A percentile compares a stretch with the other conserved stretches of the same genome.
phyloP scores from a whole-genome alignment of 2,888 invertebrate species.

The Byasa hedistus region DNA sequence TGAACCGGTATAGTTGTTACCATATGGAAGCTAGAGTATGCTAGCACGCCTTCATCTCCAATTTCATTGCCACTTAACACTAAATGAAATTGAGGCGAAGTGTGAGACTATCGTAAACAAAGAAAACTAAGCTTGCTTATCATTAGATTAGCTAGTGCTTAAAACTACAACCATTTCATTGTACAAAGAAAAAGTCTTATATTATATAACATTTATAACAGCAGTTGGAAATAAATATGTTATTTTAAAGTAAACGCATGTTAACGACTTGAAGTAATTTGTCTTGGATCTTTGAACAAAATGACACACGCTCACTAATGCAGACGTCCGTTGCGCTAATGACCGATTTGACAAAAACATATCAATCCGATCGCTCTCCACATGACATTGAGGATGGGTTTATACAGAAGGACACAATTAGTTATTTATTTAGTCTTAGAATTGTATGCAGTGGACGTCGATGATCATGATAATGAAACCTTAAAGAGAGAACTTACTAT shows the following conservation, averaged over 20 bases:
- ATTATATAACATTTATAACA: background rate
- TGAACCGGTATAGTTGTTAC: no score
- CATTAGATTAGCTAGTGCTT: no score
- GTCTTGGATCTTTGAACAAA: constrained; percentile 8
- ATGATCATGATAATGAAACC: no score
- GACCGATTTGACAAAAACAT: constrained; percentile 29
- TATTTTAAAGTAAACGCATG: background rate
- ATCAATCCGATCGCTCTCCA: constrained; percentile 27
- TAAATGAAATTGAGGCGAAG: no score
- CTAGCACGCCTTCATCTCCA: no score
- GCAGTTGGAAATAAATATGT: constrained; percentile 9
- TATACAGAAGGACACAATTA: constrained; percentile 11
- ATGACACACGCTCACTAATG: constrained; percentile 8
- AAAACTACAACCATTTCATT: background rate
- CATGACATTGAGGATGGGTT: constrained; percentile 13
- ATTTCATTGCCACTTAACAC: no score
- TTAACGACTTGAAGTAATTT: constrained; percentile 23
- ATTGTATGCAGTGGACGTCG: no score
- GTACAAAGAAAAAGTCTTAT: background rate
- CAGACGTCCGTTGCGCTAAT: constrained; percentile 25
- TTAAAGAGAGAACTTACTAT: no score
- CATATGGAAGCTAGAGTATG: no score
- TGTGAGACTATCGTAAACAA: no score
- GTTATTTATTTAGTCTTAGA: background rate
- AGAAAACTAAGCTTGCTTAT: no score